Evolutionary conservation across 2,888 invertebrate genomes (phyloP), one percentile per base, ranked within the genome.

Genomic region (Morpho achilles): DNA sequence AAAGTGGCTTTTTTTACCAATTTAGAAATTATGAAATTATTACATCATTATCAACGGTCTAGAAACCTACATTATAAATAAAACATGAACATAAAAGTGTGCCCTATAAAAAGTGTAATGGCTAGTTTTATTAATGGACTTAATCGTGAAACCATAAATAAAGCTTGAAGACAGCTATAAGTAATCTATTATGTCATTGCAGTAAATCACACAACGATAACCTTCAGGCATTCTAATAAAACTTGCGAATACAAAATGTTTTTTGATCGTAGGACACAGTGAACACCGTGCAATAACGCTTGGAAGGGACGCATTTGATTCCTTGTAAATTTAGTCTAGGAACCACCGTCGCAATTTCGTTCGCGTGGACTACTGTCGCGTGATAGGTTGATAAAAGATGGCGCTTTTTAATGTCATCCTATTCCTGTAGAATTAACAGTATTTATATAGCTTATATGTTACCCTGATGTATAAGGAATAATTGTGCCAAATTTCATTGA

Each of bases 91-190:
- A 56, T 42, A 47, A 55, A 32, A 51, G 16, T 44, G 22, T 46
- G 43, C 50, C 43, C 43, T 53, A 51, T 51, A 62, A 62, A 60
- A 55, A 57, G n/a, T 46, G 41, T 57, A 49, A 60, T 52, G 60
- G 50, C 52, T 7, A 54, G 47, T 54, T 54, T 54, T 57, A 57
- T 57, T 54, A 57, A 54, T 54, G 50, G 50, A 39, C 22, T 51
- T 42, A 54, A 56, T 60, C 54, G 60, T 54, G 54, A 41, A 23
- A 49, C 57, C 57, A 57, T 62, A 57, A 62, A 62, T 60, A 57
- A 51, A 52, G 54, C 51, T 62, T 16, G 56, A 54, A 57, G 62
- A 54, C 57, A 55, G 60, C 53, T 47, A 43, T 54, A 50, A 54
- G 39, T 56, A 32, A 42, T 54, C 42, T 59, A 62, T 59, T 57